These are phyloP conservation scores for Otus sunia DNA, from an alignment of 2,113 vertebrate species.

Conservation along the genomic window DNA sequence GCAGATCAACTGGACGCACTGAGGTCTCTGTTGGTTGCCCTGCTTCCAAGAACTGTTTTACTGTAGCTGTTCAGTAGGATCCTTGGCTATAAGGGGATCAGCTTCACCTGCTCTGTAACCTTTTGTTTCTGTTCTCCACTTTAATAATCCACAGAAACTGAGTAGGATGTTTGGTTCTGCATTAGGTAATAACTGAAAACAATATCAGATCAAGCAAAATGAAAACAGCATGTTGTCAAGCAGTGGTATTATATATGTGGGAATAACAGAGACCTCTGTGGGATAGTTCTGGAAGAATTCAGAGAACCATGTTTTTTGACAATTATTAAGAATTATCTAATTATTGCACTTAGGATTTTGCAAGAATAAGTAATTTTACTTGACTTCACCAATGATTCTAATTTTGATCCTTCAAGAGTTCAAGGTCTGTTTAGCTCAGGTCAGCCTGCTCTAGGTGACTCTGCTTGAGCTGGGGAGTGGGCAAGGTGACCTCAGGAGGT, in stretches of 20 bases:
- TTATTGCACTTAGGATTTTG: neutral
- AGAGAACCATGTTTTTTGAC: neutral
- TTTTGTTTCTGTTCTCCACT: neutral
- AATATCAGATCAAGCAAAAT: neutral
- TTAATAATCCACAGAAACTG: neutral
- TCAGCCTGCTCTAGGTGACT: neutral
- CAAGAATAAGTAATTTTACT: neutral
- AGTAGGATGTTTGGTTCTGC: neutral
- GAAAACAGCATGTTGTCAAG: neutral
- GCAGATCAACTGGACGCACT: neutral
- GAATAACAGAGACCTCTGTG: neutral
- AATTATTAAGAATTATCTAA: neutral
- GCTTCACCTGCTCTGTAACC: neutral
- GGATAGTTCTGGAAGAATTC: neutral
- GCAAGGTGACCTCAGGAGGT: neutral
- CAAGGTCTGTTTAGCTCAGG: neutral
- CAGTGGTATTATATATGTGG: neutral
- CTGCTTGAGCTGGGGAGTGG: neutral
- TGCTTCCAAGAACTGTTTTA: neutral
- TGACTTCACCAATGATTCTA: neutral
- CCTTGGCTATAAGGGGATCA: neutral
- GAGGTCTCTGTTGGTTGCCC: neutral
- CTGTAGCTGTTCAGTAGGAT: neutral
- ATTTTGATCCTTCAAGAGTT: neutral
- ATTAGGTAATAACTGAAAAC: neutral